phyloP scores from a whole-genome alignment of 2,113 vertebrate species.

The Verasper variegatus region DNA sequence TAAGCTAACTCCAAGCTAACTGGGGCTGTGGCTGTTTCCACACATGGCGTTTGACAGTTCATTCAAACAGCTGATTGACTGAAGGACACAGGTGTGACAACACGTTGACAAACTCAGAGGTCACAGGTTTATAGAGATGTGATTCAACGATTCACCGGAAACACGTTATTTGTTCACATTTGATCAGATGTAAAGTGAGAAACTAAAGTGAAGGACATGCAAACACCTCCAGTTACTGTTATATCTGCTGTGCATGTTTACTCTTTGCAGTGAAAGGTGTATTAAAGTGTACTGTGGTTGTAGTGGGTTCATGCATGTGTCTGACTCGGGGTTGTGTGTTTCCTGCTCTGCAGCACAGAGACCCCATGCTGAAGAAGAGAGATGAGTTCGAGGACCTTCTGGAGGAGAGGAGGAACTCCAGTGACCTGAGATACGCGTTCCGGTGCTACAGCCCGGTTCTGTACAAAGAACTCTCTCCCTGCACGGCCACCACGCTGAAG shows the following conservation, averaged over 20 bases:
- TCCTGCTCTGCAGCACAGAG: conserved; percentile 72
- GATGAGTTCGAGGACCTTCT: conserved; percentile 95
- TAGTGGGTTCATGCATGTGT: neutral
- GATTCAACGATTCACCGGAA: neutral
- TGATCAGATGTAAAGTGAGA: neutral
- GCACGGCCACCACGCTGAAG: conserved; percentile 86
- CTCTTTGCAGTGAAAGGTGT: no score
- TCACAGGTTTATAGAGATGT: neutral
- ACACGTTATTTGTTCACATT: neutral
- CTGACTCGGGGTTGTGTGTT: neutral
- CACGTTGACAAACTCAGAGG: neutral
- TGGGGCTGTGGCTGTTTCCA: neutral
- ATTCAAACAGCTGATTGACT: conserved; percentile 8
- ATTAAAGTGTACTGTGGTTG: no score
- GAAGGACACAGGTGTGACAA: neutral
- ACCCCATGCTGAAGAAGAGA: conserved; percentile 88
- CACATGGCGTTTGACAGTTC: conserved; percentile 34
- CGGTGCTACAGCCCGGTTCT: conserved; percentile 89
- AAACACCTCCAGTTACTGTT: no score
- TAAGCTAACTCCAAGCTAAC: conserved; percentile 39
- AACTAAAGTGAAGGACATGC: no score
- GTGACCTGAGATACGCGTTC: conserved; percentile 94
- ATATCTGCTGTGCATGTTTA: no score
- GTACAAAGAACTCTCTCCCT: conserved; percentile 88
- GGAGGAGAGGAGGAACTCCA: conserved; percentile 91